Base-by-base conservation (phyloP, 2,888 invertebrate species). In the Cheilosia grossa region DNA sequence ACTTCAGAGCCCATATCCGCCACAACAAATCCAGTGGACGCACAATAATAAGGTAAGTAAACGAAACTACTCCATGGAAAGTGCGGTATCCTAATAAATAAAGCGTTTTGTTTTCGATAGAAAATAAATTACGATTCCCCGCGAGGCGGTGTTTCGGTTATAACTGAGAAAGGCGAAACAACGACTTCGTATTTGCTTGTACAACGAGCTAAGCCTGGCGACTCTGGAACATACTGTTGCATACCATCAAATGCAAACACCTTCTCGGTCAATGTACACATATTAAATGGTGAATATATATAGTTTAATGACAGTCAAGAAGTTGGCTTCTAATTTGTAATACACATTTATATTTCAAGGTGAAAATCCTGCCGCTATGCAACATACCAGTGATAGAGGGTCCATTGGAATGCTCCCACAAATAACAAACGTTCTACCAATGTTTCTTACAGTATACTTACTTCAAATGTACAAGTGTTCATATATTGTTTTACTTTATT, bases 121-220 rank as follows among this genome's bases (percentile, higher is more conserved):
- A 96, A 96, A 92, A 96, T 97, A 90, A 96, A 96, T 93, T 96
- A 96, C 92, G 96, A 96, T 92, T 96, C 96, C 27, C 95, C 96
- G 1, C 93, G 96, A 70, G 96, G 96, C 7, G 96, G 96, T 1
- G 96, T 96, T 67, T 95, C 95, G 66, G 96, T 96, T 70, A 96
- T 96, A 91, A 96, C 96, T 44, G 96, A 96, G 92, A 96, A 96
- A 91, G 96, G 96, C 13, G 96, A 96, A 92, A 95, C 95, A 87
- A 96, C 96, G 56, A 96, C 96, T 63, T 96, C 96, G 61, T 96
- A 96, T 89, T 93, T 96, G 83, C 93, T 96, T 87, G 95, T 96
- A 82, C 96, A 96, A 91, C 93, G 94, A 89, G 96, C 96, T 30
- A 94, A 93, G 88, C 93, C 94, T n/a, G 93, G 95, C 1, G 96